Base-by-base conservation (phyloP, 2,797 vertebrate species). In the Acropternis orthonyx region DNA sequence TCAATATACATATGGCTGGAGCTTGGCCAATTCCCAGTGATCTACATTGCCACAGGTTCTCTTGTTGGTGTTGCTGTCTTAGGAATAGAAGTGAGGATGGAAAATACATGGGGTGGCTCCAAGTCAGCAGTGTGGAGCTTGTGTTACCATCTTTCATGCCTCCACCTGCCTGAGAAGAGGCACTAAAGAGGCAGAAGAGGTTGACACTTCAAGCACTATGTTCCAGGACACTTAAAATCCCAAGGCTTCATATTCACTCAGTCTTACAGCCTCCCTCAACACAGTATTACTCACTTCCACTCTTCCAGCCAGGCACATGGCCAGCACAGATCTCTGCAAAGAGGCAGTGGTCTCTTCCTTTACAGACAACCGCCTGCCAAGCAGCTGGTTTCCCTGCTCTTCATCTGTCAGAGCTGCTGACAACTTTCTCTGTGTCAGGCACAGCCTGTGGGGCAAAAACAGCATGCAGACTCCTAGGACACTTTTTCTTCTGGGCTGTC, bases 281-380 rank as follows among this genome's bases (percentile, higher is more conserved):
- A 22, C 4, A 3, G 55, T n/a, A 37, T 84, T 89, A 49, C 46
- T 89, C 81, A 80, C 56, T 94, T 82, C 73, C 67, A 74, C 67
- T 90, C 44, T 82, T 71, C 30, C 74, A 94, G 83, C 30, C 83
- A 89, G 89, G 88, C 85, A 93, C 34, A 8, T 1, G 49, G 89
- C 89, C 94, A 97, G 89, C 85, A 82, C 26, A 68, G 59, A 90
- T 82, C 95, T 74, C 65, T 84, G 44, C 67, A 81, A 89, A 86
- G 88, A 87, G 89, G 71, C 83, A 96, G 63, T 41, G 89, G 71
- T 89, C 93, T 87, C 91, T 76, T 87, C 83, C 77, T 94, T 65
- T 58, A 89, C 2, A 93, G 88, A 86, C 9, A 10, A 58, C 59
- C 9, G 13, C n/a, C 74, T 90, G 90, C 71, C 83, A 93, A 93